Percentiles rank a stretch among this genome's conserved stretches.
phyloP scores from a whole-genome alignment of 2,797 vertebrate genomes.

The Molossus molossus region DNA sequence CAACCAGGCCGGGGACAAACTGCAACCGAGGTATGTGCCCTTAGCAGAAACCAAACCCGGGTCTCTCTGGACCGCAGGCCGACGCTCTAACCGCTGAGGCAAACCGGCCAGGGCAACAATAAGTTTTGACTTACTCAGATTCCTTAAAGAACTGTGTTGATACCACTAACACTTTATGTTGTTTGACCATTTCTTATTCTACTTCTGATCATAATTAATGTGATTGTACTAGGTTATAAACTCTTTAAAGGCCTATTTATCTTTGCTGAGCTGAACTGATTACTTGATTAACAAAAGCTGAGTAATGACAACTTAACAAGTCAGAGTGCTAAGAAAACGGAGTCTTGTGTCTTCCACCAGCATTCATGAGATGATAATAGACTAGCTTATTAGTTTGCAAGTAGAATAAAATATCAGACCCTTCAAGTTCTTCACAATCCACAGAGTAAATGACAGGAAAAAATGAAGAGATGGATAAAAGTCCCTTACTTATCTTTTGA shows the following conservation, averaged over 20 bases:
- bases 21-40: too few relatives aligned
- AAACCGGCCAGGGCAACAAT: background rate
- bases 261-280: conserved; percentile 15
- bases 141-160: conserved; percentile 6
- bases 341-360: background rate
- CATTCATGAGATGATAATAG: background rate
- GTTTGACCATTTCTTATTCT: background rate
- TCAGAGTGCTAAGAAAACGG: background rate
- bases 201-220: background rate
- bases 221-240: background rate
- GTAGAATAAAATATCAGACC: conserved; percentile 22
- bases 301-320: conserved; percentile 15
- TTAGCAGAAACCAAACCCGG: too few relatives aligned
- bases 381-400: background rate
- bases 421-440: background rate
- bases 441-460: background rate
- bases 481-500: background rate
- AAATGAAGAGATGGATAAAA: background rate
- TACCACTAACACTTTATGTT: background rate
- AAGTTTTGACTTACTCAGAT: background rate
- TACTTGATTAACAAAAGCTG: background rate
- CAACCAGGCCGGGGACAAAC: too few relatives aligned
- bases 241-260: background rate
- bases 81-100: too few relatives aligned
- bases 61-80: too few relatives aligned